Base-by-base conservation (phyloP, 2,113 vertebrate genomes). In the Pseudopodoces humilis region DNA sequence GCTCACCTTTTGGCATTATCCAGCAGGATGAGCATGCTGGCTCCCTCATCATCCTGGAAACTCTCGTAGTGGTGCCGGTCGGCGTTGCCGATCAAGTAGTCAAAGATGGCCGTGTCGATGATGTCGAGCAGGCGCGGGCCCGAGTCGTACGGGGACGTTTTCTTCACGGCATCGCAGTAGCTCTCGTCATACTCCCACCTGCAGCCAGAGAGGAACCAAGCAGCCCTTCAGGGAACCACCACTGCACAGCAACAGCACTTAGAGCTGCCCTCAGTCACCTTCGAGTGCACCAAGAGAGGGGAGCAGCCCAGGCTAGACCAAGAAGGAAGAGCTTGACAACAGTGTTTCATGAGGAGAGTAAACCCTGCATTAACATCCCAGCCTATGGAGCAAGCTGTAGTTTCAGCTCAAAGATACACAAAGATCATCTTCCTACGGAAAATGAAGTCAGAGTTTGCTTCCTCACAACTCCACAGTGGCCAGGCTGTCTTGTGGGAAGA, bases 141-240 rank as follows among this genome's bases (percentile, higher is more conserved):
- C 0, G 99, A 98, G 49, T 99, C 99, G 10, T 99, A 99, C 0
- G 99, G 99, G 4, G 99, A 98, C 27, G 99, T 99, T 90, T 99
- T 99, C 98, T 99, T 99, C 89, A 99, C 99, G 0, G 99, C 99
- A 21, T 99, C 99, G 11, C 99, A 99, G 96, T 99, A 99, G 92
- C 99, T 99, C 88, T 99, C 99, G 3, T 99, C 99, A 2, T 99
- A 99, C 95, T 99, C 99, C 99, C 99, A 99, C 96, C 99, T 99
- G 93, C 4, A 28, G 74, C 22, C 91, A 39, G 15, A 60, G 21
- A 86, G 58, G 53, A 78, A 31, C 15, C n/a, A 44, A 47, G 17
- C 50, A 86, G 52, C 62, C 28, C 35, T 65, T 44, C 59, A 74
- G 46, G 52, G 55, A 67, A 33, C 37, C 65, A 8, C 3, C 37